These are phyloP conservation scores for Ochropleura leucogaster DNA, from an alignment of 2,888 invertebrate genomes.

Conservation along the genomic window DNA sequence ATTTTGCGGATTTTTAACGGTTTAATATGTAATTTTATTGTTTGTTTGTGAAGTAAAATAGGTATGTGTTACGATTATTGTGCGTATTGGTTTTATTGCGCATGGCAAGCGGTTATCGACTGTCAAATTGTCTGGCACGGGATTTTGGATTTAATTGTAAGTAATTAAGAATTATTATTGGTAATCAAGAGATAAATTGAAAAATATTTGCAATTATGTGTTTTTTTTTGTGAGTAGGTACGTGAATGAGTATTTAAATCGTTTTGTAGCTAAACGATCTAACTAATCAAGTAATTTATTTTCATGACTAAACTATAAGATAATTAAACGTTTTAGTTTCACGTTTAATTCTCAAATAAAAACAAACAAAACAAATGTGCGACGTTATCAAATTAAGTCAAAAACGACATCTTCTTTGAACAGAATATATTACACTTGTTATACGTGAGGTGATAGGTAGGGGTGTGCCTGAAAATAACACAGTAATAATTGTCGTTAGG, in stretches of 20 bases:
- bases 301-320: background rate
- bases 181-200: background rate
- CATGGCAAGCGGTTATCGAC: conserved; percentile 29
- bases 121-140: conserved; percentile 5
- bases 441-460: background rate
- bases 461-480: background rate
- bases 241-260: background rate
- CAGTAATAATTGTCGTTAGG: background rate
- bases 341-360: background rate
- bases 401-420: background rate
- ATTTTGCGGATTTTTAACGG: background rate
- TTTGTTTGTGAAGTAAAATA: conserved; percentile 45
- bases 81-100: conserved; percentile 37
- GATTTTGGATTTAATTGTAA: conserved; percentile 17
- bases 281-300: background rate
- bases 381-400: background rate
- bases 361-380: background rate
- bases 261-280: background rate
- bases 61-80: conserved; percentile 52
- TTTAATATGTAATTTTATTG: conserved; percentile 4
- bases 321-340: no score
- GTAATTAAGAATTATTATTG: background rate
- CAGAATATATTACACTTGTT: background rate
- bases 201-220: background rate
- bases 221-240: background rate